Conservation (phyloP, 2,797 vertebrate species). For the Microctenopoma stevenorrisi region DNA sequence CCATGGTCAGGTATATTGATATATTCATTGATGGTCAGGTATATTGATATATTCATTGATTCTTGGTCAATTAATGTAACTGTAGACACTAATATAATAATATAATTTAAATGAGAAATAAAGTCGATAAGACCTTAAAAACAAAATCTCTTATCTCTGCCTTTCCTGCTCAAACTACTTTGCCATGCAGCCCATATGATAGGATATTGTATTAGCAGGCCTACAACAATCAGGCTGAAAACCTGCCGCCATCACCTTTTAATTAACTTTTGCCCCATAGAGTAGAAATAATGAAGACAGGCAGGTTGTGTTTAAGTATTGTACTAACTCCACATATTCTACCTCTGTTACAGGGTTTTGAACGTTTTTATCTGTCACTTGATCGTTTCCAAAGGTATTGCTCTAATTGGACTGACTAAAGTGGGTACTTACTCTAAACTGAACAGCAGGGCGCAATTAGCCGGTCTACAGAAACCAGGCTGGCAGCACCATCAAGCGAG, state of each 20-base stretch:
- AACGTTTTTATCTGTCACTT: background rate
- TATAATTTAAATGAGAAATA: no score
- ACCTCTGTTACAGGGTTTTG: background rate
- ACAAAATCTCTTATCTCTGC: no score
- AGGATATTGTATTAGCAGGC: background rate
- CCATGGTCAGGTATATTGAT: no score
- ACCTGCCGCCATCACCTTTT: background rate
- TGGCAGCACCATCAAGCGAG: constrained; percentile 4
- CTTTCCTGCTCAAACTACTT: background rate
- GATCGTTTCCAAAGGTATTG: background rate
- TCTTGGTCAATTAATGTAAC: no score
- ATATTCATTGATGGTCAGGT: no score
- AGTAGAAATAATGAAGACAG: background rate
- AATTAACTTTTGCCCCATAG: background rate
- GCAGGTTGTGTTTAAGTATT: background rate
- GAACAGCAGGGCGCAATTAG: background rate
- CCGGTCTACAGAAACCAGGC: background rate
- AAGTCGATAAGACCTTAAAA: no score
- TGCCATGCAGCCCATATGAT: background rate
- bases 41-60: no score
- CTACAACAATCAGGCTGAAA: background rate
- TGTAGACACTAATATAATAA: no score
- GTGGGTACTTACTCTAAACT: background rate
- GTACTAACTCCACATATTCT: background rate
- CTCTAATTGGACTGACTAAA: background rate